A percentile compares a stretch with the other conserved stretches of the same genome.
These are phyloP conservation scores for Caenorhabditis tropicalis DNA, from an alignment of 1,140 invertebrate genomes.

Conservation along the genomic window DNA sequence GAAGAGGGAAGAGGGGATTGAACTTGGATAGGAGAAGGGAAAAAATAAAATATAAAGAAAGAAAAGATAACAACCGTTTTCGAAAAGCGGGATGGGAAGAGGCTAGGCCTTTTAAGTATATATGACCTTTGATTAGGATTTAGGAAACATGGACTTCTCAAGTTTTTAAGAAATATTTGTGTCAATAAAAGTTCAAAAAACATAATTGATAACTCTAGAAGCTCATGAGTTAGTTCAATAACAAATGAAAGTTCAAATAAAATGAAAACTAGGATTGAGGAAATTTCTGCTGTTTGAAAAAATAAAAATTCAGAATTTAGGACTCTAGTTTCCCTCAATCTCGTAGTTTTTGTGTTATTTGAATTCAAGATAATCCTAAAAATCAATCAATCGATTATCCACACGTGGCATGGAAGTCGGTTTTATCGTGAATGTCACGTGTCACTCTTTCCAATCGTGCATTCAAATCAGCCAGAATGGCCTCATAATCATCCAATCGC, in stretches of 20 bases:
- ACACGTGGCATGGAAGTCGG: slow-evolving; percentile 47
- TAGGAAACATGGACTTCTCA: too few species aligned
- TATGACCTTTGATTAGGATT: neutral
- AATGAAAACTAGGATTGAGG: too few species aligned
- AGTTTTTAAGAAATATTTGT: too few species aligned
- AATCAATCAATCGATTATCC: neutral
- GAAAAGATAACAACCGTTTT: slow-evolving; percentile 24
- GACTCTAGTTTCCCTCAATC: too few species aligned
- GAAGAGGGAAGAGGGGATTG: neutral
- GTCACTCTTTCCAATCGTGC: slow-evolving; percentile 41
- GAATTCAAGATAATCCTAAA: neutral
- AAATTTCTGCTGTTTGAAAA: too few species aligned
- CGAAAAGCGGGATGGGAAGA: slow-evolving; percentile 3
- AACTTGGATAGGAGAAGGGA: neutral
- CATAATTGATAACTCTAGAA: too few species aligned
- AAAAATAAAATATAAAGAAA: neutral
- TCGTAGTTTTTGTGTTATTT: too few species aligned
- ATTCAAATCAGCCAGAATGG: slow-evolving; percentile 46
- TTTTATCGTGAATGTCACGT: slow-evolving; percentile 45
- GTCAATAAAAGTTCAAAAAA: too few species aligned
- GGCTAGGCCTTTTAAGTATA: neutral
- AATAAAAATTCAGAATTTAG: neutral
- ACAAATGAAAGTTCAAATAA: too few species aligned
- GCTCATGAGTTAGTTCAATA: too few species aligned
- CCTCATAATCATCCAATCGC: slow-evolving; percentile 54